Evolutionary conservation across 1,140 invertebrate genomes (phyloP).

Genomic region (Coboldia fuscipes): DNA sequence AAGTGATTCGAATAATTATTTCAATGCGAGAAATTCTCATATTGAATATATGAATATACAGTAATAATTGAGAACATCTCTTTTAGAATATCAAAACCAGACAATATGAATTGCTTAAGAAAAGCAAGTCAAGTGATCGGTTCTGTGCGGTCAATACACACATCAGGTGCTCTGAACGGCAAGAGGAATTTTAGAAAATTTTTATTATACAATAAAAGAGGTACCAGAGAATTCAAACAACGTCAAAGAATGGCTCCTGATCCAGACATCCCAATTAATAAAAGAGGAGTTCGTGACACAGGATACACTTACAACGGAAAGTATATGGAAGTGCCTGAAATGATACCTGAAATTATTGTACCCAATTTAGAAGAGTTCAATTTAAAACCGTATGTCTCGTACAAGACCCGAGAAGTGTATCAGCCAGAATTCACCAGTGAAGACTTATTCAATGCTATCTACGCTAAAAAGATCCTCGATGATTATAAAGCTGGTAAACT

Average conservation of each 20-base stretch:
- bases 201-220: conserved; percentile 44
- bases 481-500: conserved; percentile 56
- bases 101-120: too few species aligned
- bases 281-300: conserved; percentile 37
- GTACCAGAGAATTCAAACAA: conserved; percentile 39
- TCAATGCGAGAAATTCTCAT: too few species aligned
- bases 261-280: conserved; percentile 35
- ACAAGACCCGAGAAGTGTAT: conserved; percentile 44
- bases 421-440: conserved; percentile 65
- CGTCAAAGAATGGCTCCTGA: conserved; percentile 28
- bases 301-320: conserved; percentile 31
- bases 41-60: too few species aligned
- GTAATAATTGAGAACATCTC: too few species aligned
- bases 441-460: conserved; percentile 66
- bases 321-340: conserved; percentile 57
- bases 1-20: too few species aligned
- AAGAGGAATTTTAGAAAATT: conserved; percentile 68
- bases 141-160: conserved; percentile 34
- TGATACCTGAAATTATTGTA: conserved; percentile 79
- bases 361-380: conserved; percentile 61
- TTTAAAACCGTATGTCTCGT: conserved; percentile 87
- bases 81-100: too few species aligned
- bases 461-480: conserved; percentile 54
- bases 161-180: conserved; percentile 30
- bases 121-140: too few species aligned